Evolutionary conservation across 2,113 vertebrate genomes (phyloP).

Genomic region (Oncorhynchus tshawytscha): DNA sequence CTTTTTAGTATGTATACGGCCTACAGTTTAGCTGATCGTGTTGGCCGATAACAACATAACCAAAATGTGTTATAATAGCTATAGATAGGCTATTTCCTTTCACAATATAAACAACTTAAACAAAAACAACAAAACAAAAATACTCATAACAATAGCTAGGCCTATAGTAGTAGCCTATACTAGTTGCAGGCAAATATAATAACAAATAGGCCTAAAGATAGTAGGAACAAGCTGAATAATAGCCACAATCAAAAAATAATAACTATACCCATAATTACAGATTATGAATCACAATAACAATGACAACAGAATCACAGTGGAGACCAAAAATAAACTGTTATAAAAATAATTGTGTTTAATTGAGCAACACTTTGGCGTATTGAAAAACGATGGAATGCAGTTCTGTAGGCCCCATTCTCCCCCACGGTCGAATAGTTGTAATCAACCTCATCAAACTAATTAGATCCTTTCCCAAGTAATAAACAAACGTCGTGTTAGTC

Average conservation of each 20-base stretch:
- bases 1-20: background rate
- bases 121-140: background rate
- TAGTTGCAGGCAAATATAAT: too few relatives aligned
- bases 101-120: background rate
- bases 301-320: background rate
- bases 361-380: background rate
- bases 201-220: too few relatives aligned
- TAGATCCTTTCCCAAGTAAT: constrained; percentile 81
- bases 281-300: background rate
- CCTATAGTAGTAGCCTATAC: too few relatives aligned
- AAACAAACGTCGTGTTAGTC: constrained; percentile 94
- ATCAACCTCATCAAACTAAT: constrained; percentile 78
- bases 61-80: background rate
- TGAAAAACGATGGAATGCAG: constrained; percentile 3
- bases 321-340: background rate
- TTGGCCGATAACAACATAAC: background rate
- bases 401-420: background rate
- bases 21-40: background rate
- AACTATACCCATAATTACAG: background rate
- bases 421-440: constrained; percentile 32
- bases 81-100: background rate
- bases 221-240: too few relatives aligned
- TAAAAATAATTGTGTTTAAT: background rate
- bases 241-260: too few relatives aligned
- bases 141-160: too few relatives aligned